These are phyloP conservation scores for Eriosoma lanigerum DNA, from an alignment of 1,140 invertebrate genomes.

Conservation along the genomic window DNA sequence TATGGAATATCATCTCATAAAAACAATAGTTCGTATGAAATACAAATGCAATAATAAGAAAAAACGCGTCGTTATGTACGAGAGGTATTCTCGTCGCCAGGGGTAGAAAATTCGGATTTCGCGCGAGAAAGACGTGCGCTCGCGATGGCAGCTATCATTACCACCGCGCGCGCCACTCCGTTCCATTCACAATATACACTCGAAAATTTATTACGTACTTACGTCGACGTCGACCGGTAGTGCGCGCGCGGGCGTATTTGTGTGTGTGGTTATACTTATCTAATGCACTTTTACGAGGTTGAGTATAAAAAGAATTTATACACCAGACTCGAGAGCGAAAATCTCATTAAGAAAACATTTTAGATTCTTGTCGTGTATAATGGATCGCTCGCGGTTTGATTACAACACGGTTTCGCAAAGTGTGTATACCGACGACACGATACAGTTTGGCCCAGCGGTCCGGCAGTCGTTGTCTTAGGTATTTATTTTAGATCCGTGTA, in stretches of 20 bases:
- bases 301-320: neutral
- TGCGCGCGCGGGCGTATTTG: neutral
- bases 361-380: constrained; percentile 32
- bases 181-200: neutral
- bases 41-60: no score
- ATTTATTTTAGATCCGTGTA: no score
- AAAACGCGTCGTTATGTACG: no score
- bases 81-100: no score
- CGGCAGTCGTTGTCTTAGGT: neutral
- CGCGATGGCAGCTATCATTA: no score
- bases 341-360: constrained; percentile 34
- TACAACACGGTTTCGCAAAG: neutral
- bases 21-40: no score
- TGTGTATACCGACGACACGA: no score
- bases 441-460: no score
- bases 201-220: neutral
- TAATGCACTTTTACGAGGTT: neutral
- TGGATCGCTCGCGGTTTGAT: constrained; percentile 13
- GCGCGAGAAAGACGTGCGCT: no score
- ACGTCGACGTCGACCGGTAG: neutral
- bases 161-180: no score
- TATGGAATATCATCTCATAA: no score
- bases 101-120: no score
- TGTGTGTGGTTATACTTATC: neutral
- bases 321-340: neutral